These are phyloP conservation scores for Gorilla gorilla DNA, from an alignment of 2,113 vertebrate genomes.

Conservation along the genomic window DNA sequence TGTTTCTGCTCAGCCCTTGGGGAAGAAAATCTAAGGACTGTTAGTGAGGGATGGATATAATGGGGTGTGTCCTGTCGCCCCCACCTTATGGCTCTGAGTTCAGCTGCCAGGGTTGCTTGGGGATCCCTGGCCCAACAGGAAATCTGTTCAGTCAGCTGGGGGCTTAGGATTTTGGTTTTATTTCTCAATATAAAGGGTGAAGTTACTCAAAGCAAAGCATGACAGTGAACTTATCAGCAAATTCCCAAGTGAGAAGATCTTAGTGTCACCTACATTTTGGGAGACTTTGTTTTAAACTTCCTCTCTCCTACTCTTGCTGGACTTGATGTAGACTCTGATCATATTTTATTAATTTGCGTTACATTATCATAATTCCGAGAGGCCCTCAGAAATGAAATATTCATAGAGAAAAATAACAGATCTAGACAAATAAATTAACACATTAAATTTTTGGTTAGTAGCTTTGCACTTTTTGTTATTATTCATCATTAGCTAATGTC, in stretches of 20 bases:
- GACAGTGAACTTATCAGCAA: not conserved
- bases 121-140: too few relatives aligned
- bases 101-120: too few relatives aligned
- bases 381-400: not conserved
- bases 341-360: not conserved
- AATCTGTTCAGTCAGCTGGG: too few relatives aligned
- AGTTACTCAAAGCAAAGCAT: not conserved
- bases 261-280: not conserved
- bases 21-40: too few relatives aligned
- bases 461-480: not conserved
- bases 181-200: not conserved
- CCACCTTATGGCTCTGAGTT: too few relatives aligned
- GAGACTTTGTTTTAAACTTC: not conserved
- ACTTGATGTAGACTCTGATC: not conserved
- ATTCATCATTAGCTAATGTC: not conserved
- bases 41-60: too few relatives aligned
- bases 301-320: not conserved
- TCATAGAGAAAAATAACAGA: not conserved
- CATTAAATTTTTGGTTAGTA: too few relatives aligned
- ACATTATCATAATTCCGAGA: not conserved
- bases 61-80: too few relatives aligned
- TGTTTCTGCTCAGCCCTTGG: too few relatives aligned
- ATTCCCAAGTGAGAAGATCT: not conserved
- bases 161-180: too few relatives aligned
- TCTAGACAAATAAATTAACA: too few relatives aligned